A percentile compares a stretch with the other conserved stretches of the same genome.
Conservation (phyloP, 2,888 invertebrate species). For the Autographa gamma region DNA sequence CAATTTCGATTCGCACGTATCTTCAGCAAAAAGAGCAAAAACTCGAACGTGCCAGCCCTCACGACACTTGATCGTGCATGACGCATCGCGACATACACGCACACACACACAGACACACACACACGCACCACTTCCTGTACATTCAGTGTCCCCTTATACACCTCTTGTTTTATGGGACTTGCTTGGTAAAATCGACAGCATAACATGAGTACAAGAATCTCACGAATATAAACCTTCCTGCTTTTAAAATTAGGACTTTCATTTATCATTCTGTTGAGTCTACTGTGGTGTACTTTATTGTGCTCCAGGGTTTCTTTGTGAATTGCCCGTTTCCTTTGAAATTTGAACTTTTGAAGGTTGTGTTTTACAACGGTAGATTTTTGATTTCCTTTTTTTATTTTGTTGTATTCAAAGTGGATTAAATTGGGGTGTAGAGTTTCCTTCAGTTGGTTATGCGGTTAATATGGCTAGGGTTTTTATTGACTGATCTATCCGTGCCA, state of each 20-base stretch:
- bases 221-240: not conserved
- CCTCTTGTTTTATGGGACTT: constrained; percentile 37
- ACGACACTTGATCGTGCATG: constrained; percentile 73
- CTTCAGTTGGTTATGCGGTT: too few relatives aligned
- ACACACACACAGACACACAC: constrained; percentile 43
- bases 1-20: constrained; percentile 2
- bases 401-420: not conserved
- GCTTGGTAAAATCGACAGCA: constrained; percentile 8
- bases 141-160: constrained; percentile 70
- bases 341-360: not conserved
- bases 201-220: not conserved
- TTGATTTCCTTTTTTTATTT: not conserved
- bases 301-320: constrained; percentile 18
- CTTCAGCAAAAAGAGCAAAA: not conserved
- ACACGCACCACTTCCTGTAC: constrained; percentile 69
- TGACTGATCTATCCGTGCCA: too few relatives aligned
- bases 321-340: not conserved
- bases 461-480: too few relatives aligned
- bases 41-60: constrained; percentile 62
- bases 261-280: not conserved
- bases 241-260: not conserved
- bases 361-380: not conserved
- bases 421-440: too few relatives aligned
- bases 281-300: not conserved
- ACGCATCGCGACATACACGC: constrained; percentile 71